Base-by-base conservation (phyloP, 1,140 invertebrate genomes). In the Penaeus chinensis region DNA sequence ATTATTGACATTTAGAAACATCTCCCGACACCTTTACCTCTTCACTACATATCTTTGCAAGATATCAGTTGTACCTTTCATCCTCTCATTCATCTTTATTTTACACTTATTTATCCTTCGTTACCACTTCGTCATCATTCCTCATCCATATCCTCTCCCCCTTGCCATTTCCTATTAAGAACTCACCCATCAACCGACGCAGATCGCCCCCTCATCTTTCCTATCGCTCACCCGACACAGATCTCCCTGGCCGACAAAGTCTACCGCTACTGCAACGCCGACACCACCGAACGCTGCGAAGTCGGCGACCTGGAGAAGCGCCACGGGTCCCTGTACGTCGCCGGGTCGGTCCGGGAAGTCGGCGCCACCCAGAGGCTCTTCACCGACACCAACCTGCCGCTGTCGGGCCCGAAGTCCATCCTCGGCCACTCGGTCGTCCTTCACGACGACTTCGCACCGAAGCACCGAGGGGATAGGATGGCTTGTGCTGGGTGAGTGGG, bases 341-440 rank as follows among this genome's bases (percentile, higher is more conserved):
- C 96, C 1, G 96, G 96, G 0, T 94, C 94, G 88, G 96, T 95
- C 89, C 91, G 91, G 0, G 93, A 95, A 81, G 94, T 95, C 24
- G 92, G 94, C 7, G 92, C 80, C 20, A 96, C 95, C n/a, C 93
- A 96, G 69, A 94, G 93, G 81, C 93, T 98, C 89, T 96, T 96
- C 91, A 97, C 96, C 0, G 97, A 98, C 92, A 85, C 91, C 1
- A 93, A 95, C 91, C 91, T 98, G 27, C 95, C 97, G 10, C 92
- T 99, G 5, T 94, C 94, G 13, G 98, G 98, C 22, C 93, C 94
- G 22, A 92, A 95, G 89, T 95, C 94, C 80, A 95, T 98, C 89
- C 91, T 98, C 88, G 96, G 96, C 22, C 95, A 95, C 91, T 97
- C 97, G 24, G 92, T 99, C 60, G 96, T 98, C 0, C 95, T 99